A percentile compares a stretch with the other conserved stretches of the same genome.
phyloP scores from a whole-genome alignment of 2,888 invertebrate species.

The Pammene fasciana region DNA sequence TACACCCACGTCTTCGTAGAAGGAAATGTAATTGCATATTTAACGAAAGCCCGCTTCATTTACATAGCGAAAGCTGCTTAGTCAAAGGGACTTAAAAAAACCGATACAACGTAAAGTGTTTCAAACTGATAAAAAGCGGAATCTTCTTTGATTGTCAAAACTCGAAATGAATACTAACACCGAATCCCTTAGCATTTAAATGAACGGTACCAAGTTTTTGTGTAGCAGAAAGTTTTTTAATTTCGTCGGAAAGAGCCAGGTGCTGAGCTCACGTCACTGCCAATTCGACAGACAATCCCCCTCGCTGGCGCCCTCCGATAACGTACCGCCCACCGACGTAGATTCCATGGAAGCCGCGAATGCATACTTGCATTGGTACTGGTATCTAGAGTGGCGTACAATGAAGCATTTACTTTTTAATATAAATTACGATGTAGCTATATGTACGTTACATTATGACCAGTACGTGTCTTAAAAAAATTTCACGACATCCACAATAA shows the following conservation, averaged over 20 bases:
- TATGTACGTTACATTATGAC: too few species aligned
- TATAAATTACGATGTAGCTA: too few species aligned
- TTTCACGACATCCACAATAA: too few species aligned
- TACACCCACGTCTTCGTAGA: neutral
- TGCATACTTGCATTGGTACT: too few species aligned
- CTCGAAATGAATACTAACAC: constrained; percentile 75
- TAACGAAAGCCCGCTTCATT: constrained; percentile 2
- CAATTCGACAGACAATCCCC: constrained; percentile 71
- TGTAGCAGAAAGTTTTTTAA: constrained; percentile 80
- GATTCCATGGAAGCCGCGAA: neutral
- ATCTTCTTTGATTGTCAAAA: constrained; percentile 74
- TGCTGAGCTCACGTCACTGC: constrained; percentile 70
- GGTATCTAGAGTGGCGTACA: neutral
- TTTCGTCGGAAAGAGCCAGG: constrained; percentile 78
- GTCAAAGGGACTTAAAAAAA: constrained; percentile 48
- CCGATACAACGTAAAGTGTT: constrained; percentile 50
- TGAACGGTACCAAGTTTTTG: constrained; percentile 70
- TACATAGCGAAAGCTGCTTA: constrained; percentile 17
- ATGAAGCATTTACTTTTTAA: too few species aligned
- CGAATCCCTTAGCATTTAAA: constrained; percentile 78
- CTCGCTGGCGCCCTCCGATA: constrained; percentile 61
- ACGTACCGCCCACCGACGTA: constrained; percentile 47
- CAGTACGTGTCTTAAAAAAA: too few species aligned
- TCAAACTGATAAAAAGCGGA: constrained; percentile 60
- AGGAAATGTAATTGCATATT: constrained; percentile 15